phyloP scores from a whole-genome alignment of 2,797 vertebrate genomes.

The Sylvia borin region DNA sequence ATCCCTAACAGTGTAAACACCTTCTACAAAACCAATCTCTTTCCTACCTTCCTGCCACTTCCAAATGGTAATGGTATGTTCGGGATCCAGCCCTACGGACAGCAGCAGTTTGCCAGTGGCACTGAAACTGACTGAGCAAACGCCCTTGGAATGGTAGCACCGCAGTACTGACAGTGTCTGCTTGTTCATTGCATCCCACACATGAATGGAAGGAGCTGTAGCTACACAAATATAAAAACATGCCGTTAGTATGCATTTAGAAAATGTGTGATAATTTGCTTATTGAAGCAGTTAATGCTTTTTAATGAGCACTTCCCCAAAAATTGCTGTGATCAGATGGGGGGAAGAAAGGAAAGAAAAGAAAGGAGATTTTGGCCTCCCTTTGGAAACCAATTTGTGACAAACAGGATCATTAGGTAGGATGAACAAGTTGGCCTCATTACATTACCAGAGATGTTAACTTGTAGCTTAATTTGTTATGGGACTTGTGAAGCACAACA shows the following conservation, averaged over 20 bases:
- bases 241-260: background rate
- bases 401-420: background rate
- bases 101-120: constrained; percentile 96
- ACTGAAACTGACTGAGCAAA: constrained; percentile 97
- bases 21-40: background rate
- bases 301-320: background rate
- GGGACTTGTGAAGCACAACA: background rate
- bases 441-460: background rate
- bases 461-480: background rate
- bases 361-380: background rate
- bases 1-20: background rate
- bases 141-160: constrained; percentile 92
- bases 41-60: constrained; percentile 97
- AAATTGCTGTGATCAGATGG: background rate
- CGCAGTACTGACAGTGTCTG: constrained; percentile 93
- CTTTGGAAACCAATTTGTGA: background rate
- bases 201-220: constrained; percentile 92
- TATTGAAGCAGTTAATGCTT: background rate
- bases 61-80: constrained; percentile 97
- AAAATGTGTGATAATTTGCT: background rate
- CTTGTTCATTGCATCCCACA: constrained; percentile 97
- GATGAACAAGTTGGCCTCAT: background rate
- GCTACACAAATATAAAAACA: constrained; percentile 76
- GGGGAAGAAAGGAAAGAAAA: background rate
- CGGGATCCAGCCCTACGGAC: constrained; percentile 91